Base-by-base conservation (phyloP, 2,888 invertebrate genomes). In the Cacoxenus indagator region DNA sequence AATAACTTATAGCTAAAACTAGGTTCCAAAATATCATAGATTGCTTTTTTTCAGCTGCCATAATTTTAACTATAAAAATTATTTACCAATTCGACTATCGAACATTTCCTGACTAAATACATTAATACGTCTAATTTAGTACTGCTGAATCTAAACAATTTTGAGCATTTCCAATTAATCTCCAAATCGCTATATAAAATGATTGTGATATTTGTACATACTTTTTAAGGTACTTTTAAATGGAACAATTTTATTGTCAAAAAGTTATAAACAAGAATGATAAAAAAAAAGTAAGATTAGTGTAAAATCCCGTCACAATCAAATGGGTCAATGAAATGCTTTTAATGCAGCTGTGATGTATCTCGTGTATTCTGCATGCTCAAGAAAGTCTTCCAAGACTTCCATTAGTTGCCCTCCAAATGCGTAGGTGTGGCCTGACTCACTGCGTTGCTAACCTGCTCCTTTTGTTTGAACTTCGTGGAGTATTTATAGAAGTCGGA, bases 401-500 rank as follows among this genome's bases (percentile, higher is more conserved):
- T 37, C 14, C 11, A 22, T 62, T 43, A 62, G 24, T 43, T 43
- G 19, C 61, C 61, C 22, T 62, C 61, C 43, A 45, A 17, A 43
- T 62, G 61, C 2, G 61, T 67, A 6, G 22, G 67, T 61, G 31
- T 59, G 27, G 26, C 61, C 29, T 19, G 59, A 22, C 37, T 27
- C 17, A 17, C 19, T 22, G 19, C 22, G 51, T 19, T 51, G n/a
- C 6, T 51, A 9, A 73, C 67, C 37, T 75, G 69, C 64, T 86
- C 87, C 76, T 90, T 91, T 76, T 96, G 93, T 72, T 97, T 91
- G 87, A 94, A 96, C 86, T 97, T 96, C 4, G 96, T 97, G 65
- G 97, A 98, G 87, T 98, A 98, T 88, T 98, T 98, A 87, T 97
- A 98, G 88, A 97, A 98, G 88, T 98, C 98, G 0, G 97, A 94